A percentile compares a stretch with the other conserved stretches of the same genome.
Evolutionary conservation across 2,797 vertebrate genomes (phyloP).

Genomic region (Heliangelus exortis): DNA sequence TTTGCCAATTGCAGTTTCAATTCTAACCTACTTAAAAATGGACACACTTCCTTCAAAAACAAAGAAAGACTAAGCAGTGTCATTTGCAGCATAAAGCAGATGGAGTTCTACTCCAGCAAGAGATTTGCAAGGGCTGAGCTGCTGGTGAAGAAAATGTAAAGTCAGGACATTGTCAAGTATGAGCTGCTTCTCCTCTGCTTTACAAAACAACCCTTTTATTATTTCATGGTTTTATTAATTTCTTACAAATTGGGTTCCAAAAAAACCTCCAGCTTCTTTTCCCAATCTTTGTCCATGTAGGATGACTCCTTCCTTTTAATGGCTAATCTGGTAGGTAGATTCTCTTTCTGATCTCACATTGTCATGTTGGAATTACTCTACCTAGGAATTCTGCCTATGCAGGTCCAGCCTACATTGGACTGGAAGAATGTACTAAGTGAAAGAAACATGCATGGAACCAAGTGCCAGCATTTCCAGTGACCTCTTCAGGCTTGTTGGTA

Average conservation of each 20-base stretch:
- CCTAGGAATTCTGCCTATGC: background rate
- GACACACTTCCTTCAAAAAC: background rate
- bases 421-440: background rate
- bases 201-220: background rate
- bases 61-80: background rate
- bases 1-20: background rate
- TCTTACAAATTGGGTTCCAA: background rate
- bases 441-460: background rate
- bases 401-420: background rate
- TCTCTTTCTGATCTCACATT: background rate
- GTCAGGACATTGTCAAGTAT: background rate
- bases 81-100: background rate
- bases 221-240: background rate
- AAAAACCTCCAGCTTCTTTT: background rate
- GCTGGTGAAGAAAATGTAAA: background rate
- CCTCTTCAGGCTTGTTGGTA: background rate
- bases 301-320: background rate
- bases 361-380: background rate
- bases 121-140: background rate
- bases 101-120: background rate
- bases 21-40: background rate
- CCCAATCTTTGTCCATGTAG: background rate
- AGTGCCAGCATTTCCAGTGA: background rate
- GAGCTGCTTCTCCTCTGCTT: background rate
- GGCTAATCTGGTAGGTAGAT: background rate